A percentile compares a stretch with the other conserved stretches of the same genome.
Evolutionary conservation across 2,113 vertebrate species (phyloP).

Genomic region (Pavo muticus): DNA sequence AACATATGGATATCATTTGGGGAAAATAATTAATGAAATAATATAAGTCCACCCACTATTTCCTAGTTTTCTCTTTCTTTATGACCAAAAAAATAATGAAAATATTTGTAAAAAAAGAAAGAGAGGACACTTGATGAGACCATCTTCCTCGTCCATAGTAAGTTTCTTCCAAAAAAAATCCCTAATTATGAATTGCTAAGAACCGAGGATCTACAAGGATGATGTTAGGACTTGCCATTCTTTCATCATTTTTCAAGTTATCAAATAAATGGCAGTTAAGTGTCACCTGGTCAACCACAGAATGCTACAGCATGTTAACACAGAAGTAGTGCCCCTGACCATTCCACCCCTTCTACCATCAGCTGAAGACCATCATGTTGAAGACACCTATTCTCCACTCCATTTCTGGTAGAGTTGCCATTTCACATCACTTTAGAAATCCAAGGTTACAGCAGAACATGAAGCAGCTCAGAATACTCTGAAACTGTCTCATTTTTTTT

Average conservation of each 20-base stretch:
- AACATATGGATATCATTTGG: too few relatives aligned
- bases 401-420: neutral
- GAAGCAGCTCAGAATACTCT: neutral
- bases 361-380: neutral
- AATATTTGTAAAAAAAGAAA: neutral
- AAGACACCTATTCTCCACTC: neutral
- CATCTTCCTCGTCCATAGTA: neutral
- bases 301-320: neutral
- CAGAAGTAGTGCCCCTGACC: fast-evolving
- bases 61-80: neutral
- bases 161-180: neutral
- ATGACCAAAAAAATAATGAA: neutral
- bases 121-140: neutral
- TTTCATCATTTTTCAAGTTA: neutral
- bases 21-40: too few relatives aligned
- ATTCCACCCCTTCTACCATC: neutral
- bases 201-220: neutral
- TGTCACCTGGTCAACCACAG: neutral
- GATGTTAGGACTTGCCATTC: neutral
- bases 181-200: neutral
- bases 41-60: neutral
- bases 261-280: neutral
- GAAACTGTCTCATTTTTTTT: neutral
- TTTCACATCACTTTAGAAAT: neutral
- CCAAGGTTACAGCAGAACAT: neutral